Base-by-base conservation (phyloP, 2,113 vertebrate genomes). In the Mus pahari region DNA sequence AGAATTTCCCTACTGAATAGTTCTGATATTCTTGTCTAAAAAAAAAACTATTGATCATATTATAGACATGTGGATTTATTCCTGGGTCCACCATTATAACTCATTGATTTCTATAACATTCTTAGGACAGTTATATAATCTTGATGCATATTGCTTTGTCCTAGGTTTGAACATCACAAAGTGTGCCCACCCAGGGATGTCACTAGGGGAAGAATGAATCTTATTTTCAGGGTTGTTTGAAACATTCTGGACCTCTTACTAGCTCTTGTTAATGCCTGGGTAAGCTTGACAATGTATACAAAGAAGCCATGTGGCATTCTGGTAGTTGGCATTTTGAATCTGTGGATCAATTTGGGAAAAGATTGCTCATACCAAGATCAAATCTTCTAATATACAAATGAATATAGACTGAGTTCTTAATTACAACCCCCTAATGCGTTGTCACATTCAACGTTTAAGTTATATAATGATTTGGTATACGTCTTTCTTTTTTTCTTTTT, bases 401-500 rank as follows among this genome's bases (percentile, higher is more conserved):
- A 42, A 62, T 31, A 90, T 58, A 24, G 17, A 39, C 75, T 74
- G 17, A 33, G 12, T 68, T 94, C 90, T 48, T 94, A 62, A 53
- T 79, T 89, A 86, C n/a, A 9, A 60, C 53, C 93, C n/a, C 60
- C 83, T 89, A 83, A 62, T 73, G 14, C 66, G 89, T 90, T 90
- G 19, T 64, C 28, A 70, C 78, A 84, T 86, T 90, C 10, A 71
- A 53, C 71, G n/a, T 81, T 31, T 66, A 77, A 68, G 6, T 79
- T 93, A 92, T 87, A 3, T 4, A 92, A 81, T 62, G 92, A 4
- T 86, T 90, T 50, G 60, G 19, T 55, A 70, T 79, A 90, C 55
- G 89, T 95, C 92, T 50, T 95, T 89, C 71, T 91, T 94, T 91
- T 91, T 82, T 73, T 94, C 6, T 73, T 93, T 68, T 89, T 48